phyloP scores from a whole-genome alignment of 2,888 invertebrate genomes.

The Chirona hameri region DNA sequence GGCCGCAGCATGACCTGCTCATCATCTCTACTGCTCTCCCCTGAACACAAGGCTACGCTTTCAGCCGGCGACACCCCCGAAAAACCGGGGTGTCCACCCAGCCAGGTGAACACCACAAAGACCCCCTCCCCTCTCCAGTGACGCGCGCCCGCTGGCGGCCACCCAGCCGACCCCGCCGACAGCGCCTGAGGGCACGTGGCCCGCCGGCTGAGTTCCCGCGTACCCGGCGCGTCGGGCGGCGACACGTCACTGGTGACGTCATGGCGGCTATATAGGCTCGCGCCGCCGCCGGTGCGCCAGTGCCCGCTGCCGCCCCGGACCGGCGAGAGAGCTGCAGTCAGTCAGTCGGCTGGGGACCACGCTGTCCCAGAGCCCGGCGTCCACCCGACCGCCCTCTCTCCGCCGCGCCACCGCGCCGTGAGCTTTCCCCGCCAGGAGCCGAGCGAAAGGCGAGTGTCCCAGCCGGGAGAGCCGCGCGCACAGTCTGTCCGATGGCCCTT shows the following conservation, averaged over 20 bases:
- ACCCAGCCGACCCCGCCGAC: background rate
- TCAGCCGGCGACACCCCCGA: no score
- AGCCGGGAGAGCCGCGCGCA: background rate
- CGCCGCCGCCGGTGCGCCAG: background rate
- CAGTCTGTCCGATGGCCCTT: background rate
- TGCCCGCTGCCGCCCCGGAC: background rate
- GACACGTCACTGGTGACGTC: background rate
- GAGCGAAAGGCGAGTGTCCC: background rate
- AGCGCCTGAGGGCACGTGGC: background rate
- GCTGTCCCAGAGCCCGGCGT: slow-evolving; percentile 7
- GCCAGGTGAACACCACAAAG: background rate
- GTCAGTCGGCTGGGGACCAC: slow-evolving; percentile 22
- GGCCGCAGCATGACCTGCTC: no score
- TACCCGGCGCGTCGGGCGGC: background rate
- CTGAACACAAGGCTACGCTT: no score
- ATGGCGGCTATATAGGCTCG: background rate
- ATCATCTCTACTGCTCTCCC: no score
- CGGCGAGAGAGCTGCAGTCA: background rate
- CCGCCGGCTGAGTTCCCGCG: background rate
- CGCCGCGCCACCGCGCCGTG: background rate
- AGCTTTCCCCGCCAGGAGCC: background rate
- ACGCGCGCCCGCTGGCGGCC: background rate
- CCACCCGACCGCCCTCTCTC: background rate
- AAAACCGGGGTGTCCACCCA: no score
- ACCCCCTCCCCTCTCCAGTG: background rate